Conservation (phyloP, 2,797 vertebrate species). For the Myripristis jacobus region DNA sequence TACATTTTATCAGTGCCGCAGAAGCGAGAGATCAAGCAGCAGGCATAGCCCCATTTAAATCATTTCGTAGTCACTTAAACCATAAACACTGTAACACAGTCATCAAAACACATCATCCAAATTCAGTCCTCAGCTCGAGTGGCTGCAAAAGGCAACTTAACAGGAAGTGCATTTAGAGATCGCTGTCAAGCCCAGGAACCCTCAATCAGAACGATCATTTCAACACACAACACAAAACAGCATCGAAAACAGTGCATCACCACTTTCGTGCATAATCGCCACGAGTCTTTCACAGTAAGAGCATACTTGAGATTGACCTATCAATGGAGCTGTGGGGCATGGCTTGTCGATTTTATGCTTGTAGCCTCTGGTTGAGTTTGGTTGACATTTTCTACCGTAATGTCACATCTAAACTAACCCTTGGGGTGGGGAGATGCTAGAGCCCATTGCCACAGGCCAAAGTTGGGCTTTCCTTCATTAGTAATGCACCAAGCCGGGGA, state of each 20-base stretch:
- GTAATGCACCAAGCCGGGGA: slow-evolving; percentile 49
- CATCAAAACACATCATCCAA: slow-evolving; percentile 31
- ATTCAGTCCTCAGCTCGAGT: slow-evolving; percentile 40
- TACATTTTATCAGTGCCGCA: slow-evolving; percentile 34
- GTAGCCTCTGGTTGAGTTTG: slow-evolving; percentile 56
- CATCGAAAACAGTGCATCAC: slow-evolving; percentile 14
- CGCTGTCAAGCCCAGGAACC: neutral
- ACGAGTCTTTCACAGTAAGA: slow-evolving; percentile 23
- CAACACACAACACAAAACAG: neutral
- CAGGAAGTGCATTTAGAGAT: neutral
- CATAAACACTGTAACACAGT: slow-evolving; percentile 38
- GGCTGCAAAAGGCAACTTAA: neutral
- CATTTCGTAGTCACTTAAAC: slow-evolving; percentile 27
- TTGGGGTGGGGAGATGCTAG: slow-evolving; percentile 31
- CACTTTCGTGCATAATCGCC: slow-evolving; percentile 29
- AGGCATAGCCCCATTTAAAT: slow-evolving; percentile 34
- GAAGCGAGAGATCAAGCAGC: slow-evolving; percentile 23
- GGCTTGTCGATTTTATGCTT: slow-evolving; percentile 21
- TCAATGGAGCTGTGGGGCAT: slow-evolving; percentile 31
- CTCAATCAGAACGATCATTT: neutral
- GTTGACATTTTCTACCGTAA: slow-evolving; percentile 75
- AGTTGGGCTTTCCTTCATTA: slow-evolving; percentile 51
- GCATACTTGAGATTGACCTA: slow-evolving; percentile 43
- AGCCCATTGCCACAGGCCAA: slow-evolving; percentile 41
- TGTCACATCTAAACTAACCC: slow-evolving; percentile 58